Base-by-base conservation (phyloP, 2,888 invertebrate genomes). In the Leucophora obtusa region DNA sequence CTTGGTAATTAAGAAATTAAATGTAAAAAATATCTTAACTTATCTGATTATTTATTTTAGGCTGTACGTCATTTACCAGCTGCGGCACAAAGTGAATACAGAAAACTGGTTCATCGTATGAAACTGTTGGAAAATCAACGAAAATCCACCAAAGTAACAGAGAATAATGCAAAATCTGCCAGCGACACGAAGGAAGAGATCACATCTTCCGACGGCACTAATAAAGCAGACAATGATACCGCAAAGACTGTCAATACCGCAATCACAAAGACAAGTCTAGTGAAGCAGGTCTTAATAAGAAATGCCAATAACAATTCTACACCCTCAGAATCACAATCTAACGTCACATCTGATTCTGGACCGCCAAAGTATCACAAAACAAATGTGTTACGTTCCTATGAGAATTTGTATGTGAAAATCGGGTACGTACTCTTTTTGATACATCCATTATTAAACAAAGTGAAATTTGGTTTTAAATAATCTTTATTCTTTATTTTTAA, bases 1-100 rank as follows among this genome's bases (percentile, higher is more conserved):
- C 10, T 82, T 86, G 85, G 89, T 89, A 83, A 82, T 89, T 28
- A 28, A 9, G 7, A 28, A 6, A 54, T 5, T 18, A 11, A 28
- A 18, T 53, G 8, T 50, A 58, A 10, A 71, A 51, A 21, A n/a
- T 15, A 28, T 35, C 11, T 59, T 7, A 59, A 21, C 9, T 18
- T 24, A n/a, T 43, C 28, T 7, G 11, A 54, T 38, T 66, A 21
- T 59, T 17, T 66, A 38, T 75, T 56, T 74, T 71, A 90, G 90
- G 89, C 90, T 68, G 90, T 90, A 33, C 85, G 89, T 6, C 91
- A 90, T 85, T 85, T 91, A 58, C 90, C 90, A 1, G 85, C 85
- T 43, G 87, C 90, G 6, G 88, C 91, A 0, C 91, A 90, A 82
- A 84, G 86, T 59, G 91, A 91, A 83, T 91, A 91, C 77, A 84